Percentiles rank a stretch among this genome's conserved stretches.
Evolutionary conservation across 2,797 vertebrate species (phyloP).

Genomic region (Chloroceryle amazona): DNA sequence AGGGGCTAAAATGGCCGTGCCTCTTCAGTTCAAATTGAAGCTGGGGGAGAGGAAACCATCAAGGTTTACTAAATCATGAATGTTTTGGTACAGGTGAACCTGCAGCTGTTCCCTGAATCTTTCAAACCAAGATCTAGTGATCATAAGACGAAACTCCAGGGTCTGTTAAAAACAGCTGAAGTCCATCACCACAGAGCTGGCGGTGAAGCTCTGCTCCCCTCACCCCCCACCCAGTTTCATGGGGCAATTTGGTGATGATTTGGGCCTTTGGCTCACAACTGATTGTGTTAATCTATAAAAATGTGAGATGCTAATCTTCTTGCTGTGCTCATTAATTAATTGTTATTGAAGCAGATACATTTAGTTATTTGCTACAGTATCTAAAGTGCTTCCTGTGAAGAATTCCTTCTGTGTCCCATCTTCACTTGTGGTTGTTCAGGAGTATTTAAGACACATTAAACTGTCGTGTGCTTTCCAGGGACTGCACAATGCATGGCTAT

Average conservation of each 20-base stretch:
- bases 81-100: not conserved
- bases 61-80: not conserved
- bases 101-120: not conserved
- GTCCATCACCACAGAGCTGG: not conserved
- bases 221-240: accelerated
- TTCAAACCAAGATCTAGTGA: not conserved
- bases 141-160: not conserved
- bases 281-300: not conserved
- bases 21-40: not conserved
- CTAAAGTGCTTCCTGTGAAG: slow-evolving; percentile 62
- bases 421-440: not conserved
- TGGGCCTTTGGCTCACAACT: not conserved
- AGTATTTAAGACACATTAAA: not conserved
- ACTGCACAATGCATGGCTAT: not conserved
- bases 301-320: not conserved
- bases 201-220: not conserved
- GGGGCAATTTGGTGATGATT: not conserved
- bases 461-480: not conserved
- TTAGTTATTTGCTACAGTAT: slow-evolving; percentile 6
- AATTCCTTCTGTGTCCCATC: slow-evolving; percentile 12
- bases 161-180: not conserved
- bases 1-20: not conserved
- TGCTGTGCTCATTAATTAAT: not conserved
- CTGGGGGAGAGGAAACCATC: accelerated
- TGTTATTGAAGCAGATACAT: not conserved